Base-by-base conservation (phyloP, 2,797 vertebrate species). In the Petrocephalus schoutedeni region DNA sequence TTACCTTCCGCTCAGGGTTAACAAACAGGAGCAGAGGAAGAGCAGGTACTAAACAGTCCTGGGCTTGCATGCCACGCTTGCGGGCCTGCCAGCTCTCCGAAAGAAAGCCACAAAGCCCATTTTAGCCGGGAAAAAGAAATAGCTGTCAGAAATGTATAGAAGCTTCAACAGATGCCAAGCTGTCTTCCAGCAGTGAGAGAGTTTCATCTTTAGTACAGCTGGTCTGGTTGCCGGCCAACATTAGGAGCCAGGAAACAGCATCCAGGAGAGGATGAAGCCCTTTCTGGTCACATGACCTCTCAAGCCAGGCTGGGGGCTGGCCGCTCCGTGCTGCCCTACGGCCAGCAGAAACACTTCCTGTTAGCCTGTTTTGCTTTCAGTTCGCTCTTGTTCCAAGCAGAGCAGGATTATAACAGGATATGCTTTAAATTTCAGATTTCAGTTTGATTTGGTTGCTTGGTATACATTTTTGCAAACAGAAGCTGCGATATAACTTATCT, bases 201-300 rank as follows among this genome's bases (percentile, higher is more conserved):
- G 32, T 16, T 36, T 87, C 74, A 54, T 71, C 82, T 53, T 54
- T 10, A n/a, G 54, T 45, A 2, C 87, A 85, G 58, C 61, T 88
- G 61, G 83, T 49, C 9, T 88, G 83, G 51, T 45, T 21, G 23
- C 53, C 59, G 23, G 49, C 83, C 83, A 86, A 49, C 12, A 58
- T 82, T 16, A 56, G 87, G 83, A 56, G 82, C 23, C 87, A 74
- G 87, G 83, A 88, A 85, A 51, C 83, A 45, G 61, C 51, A 51
- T 85, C 83, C 87, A 88, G 87, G 59, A 51, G 61, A 86, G 53
- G 87, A 86, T 32, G 59, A 28, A 45, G 61, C 61, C 56, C 71
- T 45, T 36, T 28, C 87, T 86, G 83, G 83, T 88, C 87, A 88
- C 53, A 85, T 86, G 87, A 88, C 82, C 87, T 71, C 84, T 56